phyloP scores from a whole-genome alignment of 1,140 invertebrate species.

The Sycophila sp. region DNA sequence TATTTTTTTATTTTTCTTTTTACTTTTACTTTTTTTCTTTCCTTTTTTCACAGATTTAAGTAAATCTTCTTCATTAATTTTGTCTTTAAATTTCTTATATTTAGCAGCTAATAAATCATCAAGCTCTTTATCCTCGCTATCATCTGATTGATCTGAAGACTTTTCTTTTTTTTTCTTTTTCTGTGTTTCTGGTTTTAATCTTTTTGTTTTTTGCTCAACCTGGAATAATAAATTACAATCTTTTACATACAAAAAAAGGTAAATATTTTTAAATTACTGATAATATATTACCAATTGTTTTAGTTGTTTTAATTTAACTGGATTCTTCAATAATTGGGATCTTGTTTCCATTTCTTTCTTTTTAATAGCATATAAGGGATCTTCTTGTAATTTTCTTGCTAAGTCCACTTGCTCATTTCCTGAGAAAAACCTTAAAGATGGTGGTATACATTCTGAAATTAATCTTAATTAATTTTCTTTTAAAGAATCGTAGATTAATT shows the following conservation, averaged over 20 bases:
- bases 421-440: slow-evolving; percentile 74
- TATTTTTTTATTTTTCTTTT: slow-evolving; percentile 39
- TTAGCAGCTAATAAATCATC: slow-evolving; percentile 58
- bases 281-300: slow-evolving; percentile 74
- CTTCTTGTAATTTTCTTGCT: slow-evolving; percentile 86
- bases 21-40: slow-evolving; percentile 49
- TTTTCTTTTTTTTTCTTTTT: slow-evolving; percentile 70
- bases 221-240: not conserved
- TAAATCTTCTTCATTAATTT: slow-evolving; percentile 54
- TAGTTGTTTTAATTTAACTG: slow-evolving; percentile 87
- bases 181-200: slow-evolving; percentile 47
- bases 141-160: slow-evolving; percentile 61
- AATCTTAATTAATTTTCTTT: slow-evolving; percentile 25
- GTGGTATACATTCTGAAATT: slow-evolving; percentile 76
- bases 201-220: slow-evolving; percentile 14
- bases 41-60: slow-evolving; percentile 56
- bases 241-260: not conserved
- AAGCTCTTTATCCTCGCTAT: slow-evolving; percentile 55
- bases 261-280: slow-evolving; percentile 31
- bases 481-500: not conserved
- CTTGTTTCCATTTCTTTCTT: slow-evolving; percentile 85
- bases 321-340: slow-evolving; percentile 85
- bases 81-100: slow-evolving; percentile 59
- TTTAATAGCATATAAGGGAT: slow-evolving; percentile 87
- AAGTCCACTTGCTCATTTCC: slow-evolving; percentile 80